Evolutionary conservation across 2,797 vertebrate species (phyloP).

Genomic region (Molossus molossus): DNA sequence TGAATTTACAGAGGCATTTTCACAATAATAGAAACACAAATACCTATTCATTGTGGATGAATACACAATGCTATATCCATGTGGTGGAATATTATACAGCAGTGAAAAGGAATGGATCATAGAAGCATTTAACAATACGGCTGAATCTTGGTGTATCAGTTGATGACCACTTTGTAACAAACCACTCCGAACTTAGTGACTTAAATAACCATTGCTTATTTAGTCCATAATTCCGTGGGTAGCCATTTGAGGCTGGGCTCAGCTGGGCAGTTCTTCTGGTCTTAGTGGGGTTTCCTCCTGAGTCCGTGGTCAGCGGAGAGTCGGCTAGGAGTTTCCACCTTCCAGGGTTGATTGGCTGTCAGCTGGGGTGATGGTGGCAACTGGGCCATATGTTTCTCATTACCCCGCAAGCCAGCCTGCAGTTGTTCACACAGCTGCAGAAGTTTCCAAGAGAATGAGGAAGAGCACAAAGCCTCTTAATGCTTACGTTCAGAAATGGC

Average conservation of each 20-base stretch:
- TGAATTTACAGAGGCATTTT: background rate
- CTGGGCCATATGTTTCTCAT: background rate
- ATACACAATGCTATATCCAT: background rate
- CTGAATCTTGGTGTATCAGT: background rate
- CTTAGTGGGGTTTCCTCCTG: background rate
- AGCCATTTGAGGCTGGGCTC: background rate
- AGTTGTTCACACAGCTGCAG: background rate
- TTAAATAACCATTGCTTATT: background rate
- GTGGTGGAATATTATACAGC: background rate
- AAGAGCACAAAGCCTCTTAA: background rate
- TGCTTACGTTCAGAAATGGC: background rate
- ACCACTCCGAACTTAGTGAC: background rate
- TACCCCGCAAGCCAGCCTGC: background rate
- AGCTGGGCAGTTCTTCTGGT: background rate
- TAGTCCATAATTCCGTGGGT: background rate
- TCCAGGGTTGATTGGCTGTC: background rate
- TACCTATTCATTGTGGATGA: background rate
- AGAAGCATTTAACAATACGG: background rate
- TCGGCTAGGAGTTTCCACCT: background rate
- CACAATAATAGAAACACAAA: background rate
- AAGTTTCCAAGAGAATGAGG: background rate
- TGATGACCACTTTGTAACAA: background rate
- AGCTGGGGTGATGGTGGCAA: background rate
- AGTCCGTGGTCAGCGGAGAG: background rate
- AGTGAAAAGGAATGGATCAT: background rate